These are phyloP conservation scores for Epirrhoe tristata DNA, from an alignment of 2,888 invertebrate species.

Conservation along the genomic window DNA sequence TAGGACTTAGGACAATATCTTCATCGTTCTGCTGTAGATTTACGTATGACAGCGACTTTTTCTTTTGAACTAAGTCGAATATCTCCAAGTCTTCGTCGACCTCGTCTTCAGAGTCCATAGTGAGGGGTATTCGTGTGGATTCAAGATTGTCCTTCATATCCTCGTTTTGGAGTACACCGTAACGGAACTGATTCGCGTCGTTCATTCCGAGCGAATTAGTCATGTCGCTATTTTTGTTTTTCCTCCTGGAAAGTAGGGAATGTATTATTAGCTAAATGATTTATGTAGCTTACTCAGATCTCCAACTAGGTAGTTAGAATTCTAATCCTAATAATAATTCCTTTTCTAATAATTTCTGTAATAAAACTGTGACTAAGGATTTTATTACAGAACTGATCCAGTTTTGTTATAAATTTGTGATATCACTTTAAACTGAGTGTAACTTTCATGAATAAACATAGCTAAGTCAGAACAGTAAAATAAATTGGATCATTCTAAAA, in stretches of 20 bases:
- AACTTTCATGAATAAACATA: too few relatives aligned
- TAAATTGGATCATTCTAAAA: too few relatives aligned
- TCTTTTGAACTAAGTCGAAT: constrained; percentile 79
- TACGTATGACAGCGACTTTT: constrained; percentile 76
- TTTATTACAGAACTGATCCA: too few relatives aligned
- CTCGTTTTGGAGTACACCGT: constrained; percentile 79
- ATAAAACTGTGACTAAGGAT: too few relatives aligned
- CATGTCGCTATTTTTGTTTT: constrained; percentile 65
- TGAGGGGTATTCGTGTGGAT: constrained; percentile 74
- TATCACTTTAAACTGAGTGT: too few relatives aligned
- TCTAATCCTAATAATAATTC: too few relatives aligned
- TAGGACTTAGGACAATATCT: constrained; percentile 65
- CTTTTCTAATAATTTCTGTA: too few relatives aligned
- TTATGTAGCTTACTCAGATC: not conserved
- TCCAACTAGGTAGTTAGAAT: not conserved
- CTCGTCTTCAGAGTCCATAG: constrained; percentile 81
- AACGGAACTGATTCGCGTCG: constrained; percentile 79
- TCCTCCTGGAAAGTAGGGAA: constrained; percentile 66
- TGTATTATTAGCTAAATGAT: not conserved
- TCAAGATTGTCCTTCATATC: constrained; percentile 77
- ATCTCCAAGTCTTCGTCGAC: constrained; percentile 82
- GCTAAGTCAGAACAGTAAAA: too few relatives aligned
- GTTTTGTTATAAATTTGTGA: too few relatives aligned
- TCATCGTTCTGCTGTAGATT: constrained; percentile 75
- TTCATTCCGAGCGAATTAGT: constrained; percentile 62